These are phyloP conservation scores for Amblyopsis hoosieri DNA, from an alignment of 2,797 vertebrate species.

Conservation along the genomic window DNA sequence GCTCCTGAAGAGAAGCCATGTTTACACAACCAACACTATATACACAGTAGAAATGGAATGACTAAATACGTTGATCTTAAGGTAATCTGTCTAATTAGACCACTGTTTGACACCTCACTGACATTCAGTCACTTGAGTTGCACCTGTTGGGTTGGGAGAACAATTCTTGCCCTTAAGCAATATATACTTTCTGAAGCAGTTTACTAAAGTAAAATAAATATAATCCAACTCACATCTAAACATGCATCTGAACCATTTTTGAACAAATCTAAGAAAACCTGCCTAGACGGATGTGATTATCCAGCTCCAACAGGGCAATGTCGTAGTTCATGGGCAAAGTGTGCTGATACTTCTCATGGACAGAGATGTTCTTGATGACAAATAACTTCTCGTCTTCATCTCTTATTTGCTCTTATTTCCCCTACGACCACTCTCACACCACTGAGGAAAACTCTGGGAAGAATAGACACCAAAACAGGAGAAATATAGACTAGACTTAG, in stretches of 20 bases:
- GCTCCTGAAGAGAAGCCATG: conserved; percentile 62
- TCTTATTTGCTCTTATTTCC: conserved; percentile 32
- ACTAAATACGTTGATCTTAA: no score
- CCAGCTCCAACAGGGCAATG: conserved; percentile 82
- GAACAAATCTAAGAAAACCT: conserved; percentile 45
- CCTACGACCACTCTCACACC: conserved; percentile 64
- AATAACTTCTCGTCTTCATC: conserved; percentile 80
- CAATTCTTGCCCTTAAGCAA: no score
- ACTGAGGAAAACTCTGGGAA: conserved; percentile 55
- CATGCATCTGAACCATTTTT: background rate
- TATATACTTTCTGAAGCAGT: no score
- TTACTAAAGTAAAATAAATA: background rate
- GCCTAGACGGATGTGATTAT: conserved; percentile 79
- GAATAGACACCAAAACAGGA: background rate
- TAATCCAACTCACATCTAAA: background rate
- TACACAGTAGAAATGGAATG: background rate
- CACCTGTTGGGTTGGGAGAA: no score
- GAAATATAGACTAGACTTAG: background rate
- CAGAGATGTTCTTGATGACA: conserved; percentile 65
- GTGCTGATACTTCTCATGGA: conserved; percentile 82
- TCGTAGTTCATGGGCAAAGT: conserved; percentile 83
- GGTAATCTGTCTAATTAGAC: no score
- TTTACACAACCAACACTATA: background rate
- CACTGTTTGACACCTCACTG: no score
- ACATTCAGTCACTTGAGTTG: no score